These are phyloP conservation scores for Cepaea hortensis DNA, from an alignment of 2,888 invertebrate species.

Conservation along the genomic window DNA sequence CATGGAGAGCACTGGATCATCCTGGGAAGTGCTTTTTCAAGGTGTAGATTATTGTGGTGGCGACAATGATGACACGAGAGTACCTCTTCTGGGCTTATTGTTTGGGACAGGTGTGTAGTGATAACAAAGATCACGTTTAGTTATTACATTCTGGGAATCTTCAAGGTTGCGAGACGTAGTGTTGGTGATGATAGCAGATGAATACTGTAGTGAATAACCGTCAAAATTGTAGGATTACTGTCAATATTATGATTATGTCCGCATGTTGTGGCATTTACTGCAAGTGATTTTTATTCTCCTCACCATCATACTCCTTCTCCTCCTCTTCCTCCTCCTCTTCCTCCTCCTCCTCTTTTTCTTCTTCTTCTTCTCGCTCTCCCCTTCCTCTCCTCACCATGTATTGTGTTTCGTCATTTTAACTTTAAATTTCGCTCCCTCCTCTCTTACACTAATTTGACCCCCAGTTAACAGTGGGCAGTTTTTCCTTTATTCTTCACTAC, in stretches of 20 bases:
- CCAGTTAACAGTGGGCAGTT: background rate
- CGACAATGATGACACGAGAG: too few species aligned
- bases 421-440: background rate
- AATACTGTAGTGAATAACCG: too few species aligned
- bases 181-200: too few species aligned
- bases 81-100: too few species aligned
- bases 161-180: too few species aligned
- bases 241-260: too few species aligned
- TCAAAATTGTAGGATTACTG: too few species aligned
- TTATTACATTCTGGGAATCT: background rate
- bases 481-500: background rate
- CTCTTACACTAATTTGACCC: background rate
- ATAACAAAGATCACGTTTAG: background rate
- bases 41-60: background rate
- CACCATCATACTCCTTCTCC: background rate
- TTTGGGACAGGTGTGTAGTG: too few species aligned
- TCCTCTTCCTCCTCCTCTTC: background rate
- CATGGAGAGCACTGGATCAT: too few species aligned
- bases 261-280: too few species aligned
- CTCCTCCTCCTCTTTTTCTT: background rate
- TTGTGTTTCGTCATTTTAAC: background rate
- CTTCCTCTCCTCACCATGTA: background rate
- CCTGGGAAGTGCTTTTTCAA: too few species aligned
- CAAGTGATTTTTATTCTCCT: background rate
- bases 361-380: background rate